These are phyloP conservation scores for Odontocolon sp. DNA, from an alignment of 2,888 invertebrate species.

Conservation along the genomic window DNA sequence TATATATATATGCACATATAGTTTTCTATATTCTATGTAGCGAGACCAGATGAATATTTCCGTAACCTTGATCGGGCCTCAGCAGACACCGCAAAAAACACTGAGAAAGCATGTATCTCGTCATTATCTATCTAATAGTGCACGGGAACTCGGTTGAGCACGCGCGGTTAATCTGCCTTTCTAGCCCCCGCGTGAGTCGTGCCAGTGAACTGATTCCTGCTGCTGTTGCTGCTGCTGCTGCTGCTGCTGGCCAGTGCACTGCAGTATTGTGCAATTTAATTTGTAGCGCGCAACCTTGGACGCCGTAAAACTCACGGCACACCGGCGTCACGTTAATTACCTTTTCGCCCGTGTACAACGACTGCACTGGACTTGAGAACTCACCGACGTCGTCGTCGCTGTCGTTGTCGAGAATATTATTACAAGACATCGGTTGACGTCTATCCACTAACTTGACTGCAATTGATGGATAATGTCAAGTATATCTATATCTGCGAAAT, in stretches of 20 bases:
- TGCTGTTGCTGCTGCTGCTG: constrained; percentile 29
- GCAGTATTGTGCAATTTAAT: constrained; percentile 72
- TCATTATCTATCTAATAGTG: constrained; percentile 52
- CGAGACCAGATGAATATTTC: constrained; percentile 34
- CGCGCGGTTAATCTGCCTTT: constrained; percentile 63
- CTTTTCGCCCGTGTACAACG: constrained; percentile 56
- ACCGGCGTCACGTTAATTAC: constrained; percentile 67
- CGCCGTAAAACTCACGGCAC: constrained; percentile 57
- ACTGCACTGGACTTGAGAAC: constrained; percentile 29
- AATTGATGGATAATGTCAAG: constrained; percentile 20
- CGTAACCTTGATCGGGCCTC: constrained; percentile 45
- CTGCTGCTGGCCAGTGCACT: constrained; percentile 19
- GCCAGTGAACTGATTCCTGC: constrained; percentile 72
- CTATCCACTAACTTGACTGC: constrained; percentile 8
- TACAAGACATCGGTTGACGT: constrained; percentile 12
- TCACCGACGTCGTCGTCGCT: constrained; percentile 22
- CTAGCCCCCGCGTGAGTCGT: constrained; percentile 62
- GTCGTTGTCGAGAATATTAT: constrained; percentile 20
- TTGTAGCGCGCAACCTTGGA: constrained; percentile 71
- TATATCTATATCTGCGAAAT: too few species aligned
- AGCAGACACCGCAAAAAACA: constrained; percentile 23
- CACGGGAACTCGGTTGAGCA: constrained; percentile 45
- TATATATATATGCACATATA: too few species aligned
- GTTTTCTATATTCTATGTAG: too few species aligned
- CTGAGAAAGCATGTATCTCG: constrained; percentile 18